Evolutionary conservation across 2,113 vertebrate species (phyloP), one percentile per base, ranked within the genome.

Genomic region (Chloropsis hardwickii): DNA sequence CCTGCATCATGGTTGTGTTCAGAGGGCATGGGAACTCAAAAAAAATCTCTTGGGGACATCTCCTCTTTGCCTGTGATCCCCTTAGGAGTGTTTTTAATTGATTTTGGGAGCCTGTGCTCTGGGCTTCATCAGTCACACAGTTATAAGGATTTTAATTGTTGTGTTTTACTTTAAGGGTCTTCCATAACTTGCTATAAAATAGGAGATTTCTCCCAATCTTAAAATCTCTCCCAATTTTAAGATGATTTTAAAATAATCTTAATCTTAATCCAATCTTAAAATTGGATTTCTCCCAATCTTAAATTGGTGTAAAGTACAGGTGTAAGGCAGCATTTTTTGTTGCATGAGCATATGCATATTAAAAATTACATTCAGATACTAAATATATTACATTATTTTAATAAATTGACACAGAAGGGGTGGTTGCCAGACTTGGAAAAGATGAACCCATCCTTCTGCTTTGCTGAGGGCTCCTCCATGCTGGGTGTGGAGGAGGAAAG

Each of bases 51-150:
- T 57, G 40, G n/a, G 13, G 37, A 5, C 16, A 9, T 27, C 10
- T 24, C 11, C 8, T 51, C 0, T 62, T 88, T 58, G 33, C 17
- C 54, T 9, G 10, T 14, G 2, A 35, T 12, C 8, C 15, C 62
- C 22, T 48, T 12, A 17, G 17, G 45, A 25, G n/a, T 39, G 18
- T 17, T 57, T 81, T 19, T 10, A 27, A 17, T 42, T 74, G 21
- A 42, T 70, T 13, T 74, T 12, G 8, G 7, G 8, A 57, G 4
- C 37, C 17, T 90, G 14, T 71, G 15, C 14, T 62, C 48, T 78
- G 16, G 11, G 16, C 0, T 85, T 5, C 3, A 5, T 17, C 23
- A 14, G 7, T 24, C 31, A 61, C n/a, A 53, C 4, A 14, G 6
- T 50, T 45, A 51, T 3, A 57, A 70, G 5, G 23, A 23, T 39